Base-by-base conservation (phyloP, 2,797 vertebrate species). In the Vireo griseus region DNA sequence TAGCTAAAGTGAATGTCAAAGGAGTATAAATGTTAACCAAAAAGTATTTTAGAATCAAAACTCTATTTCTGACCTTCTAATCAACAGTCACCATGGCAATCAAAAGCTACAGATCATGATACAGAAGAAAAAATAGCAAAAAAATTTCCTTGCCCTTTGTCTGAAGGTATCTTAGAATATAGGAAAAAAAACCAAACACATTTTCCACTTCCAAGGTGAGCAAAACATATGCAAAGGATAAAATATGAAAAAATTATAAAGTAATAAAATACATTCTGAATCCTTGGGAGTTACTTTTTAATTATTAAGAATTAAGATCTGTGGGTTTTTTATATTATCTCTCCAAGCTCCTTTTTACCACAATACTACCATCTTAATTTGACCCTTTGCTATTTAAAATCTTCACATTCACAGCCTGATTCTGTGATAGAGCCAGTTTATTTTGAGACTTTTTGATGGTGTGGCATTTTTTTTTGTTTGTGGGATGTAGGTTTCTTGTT, bases 1-100 rank as follows among this genome's bases (percentile, higher is more conserved):
- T 57, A 77, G n/a, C 26, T 87, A 67, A 92, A 82, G 4, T 69
- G 37, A 66, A 72, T 40, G 29, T 83, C 55, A 67, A 87, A 92
- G 15, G 3, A 85, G 19, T 42, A 33, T 10, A 72, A 87, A 78
- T 28, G 21, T 50, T 57, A 80, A 83, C 3, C 2, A 39, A 47
- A 29, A 48, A 16, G 2, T 52, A 54, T 42, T 84, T 57, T 22
- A 71, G 25, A 66, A 45, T 18, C 8, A 6, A 93, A 88, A 67
- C 59, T 58, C 9, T 52, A 10, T 63, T 44, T 82, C 39, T 50
- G 19, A 65, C 2, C 4, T 77, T 74, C 52, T 80, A 69, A 69
- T 68, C 16, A 47, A 50, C 44, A 52, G 48, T 59, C 65, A 69
- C 5, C 22, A 45, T 37, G 37, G 51, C 4, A 78, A 50, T 29